These are phyloP conservation scores for Xanthia togata DNA, from an alignment of 2,888 invertebrate genomes.

Conservation along the genomic window DNA sequence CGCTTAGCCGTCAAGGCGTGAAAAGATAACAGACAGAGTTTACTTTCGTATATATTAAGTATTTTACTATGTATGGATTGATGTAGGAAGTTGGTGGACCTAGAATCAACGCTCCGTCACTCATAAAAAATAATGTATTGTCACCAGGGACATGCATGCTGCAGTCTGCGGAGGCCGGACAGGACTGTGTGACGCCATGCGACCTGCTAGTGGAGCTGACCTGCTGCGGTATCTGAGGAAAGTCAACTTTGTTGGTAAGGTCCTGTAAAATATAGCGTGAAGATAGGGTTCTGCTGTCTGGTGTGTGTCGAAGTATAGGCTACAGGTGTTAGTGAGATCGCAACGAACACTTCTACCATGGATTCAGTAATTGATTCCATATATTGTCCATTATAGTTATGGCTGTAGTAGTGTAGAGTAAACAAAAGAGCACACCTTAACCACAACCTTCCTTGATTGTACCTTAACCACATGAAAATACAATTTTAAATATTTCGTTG, in stretches of 20 bases:
- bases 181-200: slow-evolving; percentile 97
- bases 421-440: neutral
- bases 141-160: slow-evolving; percentile 95
- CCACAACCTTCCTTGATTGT: too few species aligned
- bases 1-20: too few species aligned
- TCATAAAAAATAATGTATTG: neutral
- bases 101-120: too few species aligned
- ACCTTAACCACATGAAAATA: neutral
- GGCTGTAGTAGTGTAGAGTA: too few species aligned
- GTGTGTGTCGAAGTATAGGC: neutral
- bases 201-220: slow-evolving; percentile 96
- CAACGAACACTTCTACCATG: too few species aligned
- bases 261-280: neutral
- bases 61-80: too few species aligned
- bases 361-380: neutral
- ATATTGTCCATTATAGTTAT: neutral
- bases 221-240: slow-evolving; percentile 95
- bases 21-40: too few species aligned
- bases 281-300: neutral
- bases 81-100: too few species aligned
- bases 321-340: neutral
- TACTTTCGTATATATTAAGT: too few species aligned
- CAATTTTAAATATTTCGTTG: neutral
- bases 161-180: slow-evolving; percentile 94
- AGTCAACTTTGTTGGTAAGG: slow-evolving; percentile 96